Base-by-base conservation (phyloP, 2,797 vertebrate genomes). In the Cephalopachus bancanus region DNA sequence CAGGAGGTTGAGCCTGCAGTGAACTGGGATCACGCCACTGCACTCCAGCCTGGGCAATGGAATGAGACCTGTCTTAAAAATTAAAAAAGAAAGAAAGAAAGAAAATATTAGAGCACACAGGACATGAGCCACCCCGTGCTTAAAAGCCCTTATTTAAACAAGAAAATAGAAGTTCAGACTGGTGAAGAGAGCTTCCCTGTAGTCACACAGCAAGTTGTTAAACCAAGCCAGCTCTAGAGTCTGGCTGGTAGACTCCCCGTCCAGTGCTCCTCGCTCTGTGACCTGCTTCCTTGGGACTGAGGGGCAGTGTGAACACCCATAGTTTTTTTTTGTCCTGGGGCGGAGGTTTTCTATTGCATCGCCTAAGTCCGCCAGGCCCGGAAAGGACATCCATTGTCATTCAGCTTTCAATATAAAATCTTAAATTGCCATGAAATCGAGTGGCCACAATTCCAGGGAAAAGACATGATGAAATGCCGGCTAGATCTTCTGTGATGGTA, bases 401-500 rank as follows among this genome's bases (percentile, higher is more conserved):
- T 26, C 28, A n/a, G 90, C 81, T 94, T 93, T 97, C 96, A 72
- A 53, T 87, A 69, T 64, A 92, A 86, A 95, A 57, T 69, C 96
- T 97, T 91, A 83, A 95, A 94, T 95, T 16, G 97, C 98, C 69
- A 10, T 97, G 78, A 95, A 96, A 60, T 74, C 0, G 6, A 98
- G 98, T 86, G 98, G 97, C 97, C 79, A 93, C 98, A 92, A 97
- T 98, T 96, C 97, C 64, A 55, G 95, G 95, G 91, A 67, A 93
- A 78, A 96, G 98, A 91, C 81, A 10, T 98, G 98, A 99, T 98
- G 95, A 97, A 98, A 22, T 0, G 92, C 97, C 0, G 12, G 0
- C 69, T 92, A 22, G 96, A 98, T 98, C 98, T 97, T 96, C 97
- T 93, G n/a, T 97, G 98, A 99, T 98, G 97, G 98, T 97, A 98